Conservation (phyloP, 2,888 invertebrate genomes). For the Pycnomerus fuliginosus region DNA sequence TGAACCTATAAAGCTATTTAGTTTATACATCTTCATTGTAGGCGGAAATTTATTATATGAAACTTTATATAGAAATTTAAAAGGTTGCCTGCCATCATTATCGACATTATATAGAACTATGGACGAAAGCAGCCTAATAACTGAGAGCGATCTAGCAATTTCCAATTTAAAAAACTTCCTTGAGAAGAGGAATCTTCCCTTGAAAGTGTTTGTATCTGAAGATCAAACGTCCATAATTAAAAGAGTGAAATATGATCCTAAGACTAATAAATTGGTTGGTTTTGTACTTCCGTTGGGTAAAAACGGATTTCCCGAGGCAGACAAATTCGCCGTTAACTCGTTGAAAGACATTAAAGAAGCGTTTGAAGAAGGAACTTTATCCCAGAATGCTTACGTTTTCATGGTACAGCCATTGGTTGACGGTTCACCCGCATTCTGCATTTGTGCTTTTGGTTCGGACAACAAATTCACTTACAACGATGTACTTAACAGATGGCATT, state of each 20-base stretch:
- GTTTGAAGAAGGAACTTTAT: background rate
- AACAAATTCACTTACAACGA: background rate
- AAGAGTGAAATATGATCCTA: constrained; percentile 12
- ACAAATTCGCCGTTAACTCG: background rate
- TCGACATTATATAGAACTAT: no score
- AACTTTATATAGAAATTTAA: no score
- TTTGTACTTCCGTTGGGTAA: constrained; percentile 11
- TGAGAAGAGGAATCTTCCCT: constrained; percentile 10
- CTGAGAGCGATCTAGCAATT: constrained; percentile 6
- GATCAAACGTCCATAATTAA: constrained; percentile 14
- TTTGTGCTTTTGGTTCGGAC: background rate
- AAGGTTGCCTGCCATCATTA: no score
- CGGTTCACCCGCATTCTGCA: background rate
- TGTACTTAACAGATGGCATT: background rate
- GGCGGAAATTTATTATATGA: no score
- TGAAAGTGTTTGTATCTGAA: constrained; percentile 14
- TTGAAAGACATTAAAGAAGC: background rate
- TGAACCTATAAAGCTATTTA: no score
- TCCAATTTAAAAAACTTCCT: constrained; percentile 5
- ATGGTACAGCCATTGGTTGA: background rate
- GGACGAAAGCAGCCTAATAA: no score
- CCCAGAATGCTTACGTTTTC: background rate
- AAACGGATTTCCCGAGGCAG: constrained; percentile 5
- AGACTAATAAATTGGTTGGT: constrained; percentile 15
- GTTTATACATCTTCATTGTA: no score